Base-by-base conservation (phyloP, 2,797 vertebrate species). In the Rousettus madagascariensis region DNA sequence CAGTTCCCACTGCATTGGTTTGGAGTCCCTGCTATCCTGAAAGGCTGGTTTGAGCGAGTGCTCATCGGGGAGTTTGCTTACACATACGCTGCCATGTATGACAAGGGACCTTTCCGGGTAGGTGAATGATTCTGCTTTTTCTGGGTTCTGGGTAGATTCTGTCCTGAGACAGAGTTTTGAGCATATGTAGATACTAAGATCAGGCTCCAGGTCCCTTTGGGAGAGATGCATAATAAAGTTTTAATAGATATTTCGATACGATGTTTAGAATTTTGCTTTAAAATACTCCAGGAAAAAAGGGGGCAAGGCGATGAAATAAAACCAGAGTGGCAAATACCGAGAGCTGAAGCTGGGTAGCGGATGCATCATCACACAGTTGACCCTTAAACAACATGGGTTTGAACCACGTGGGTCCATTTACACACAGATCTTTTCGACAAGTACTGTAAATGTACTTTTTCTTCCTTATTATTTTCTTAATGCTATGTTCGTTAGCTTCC, bases 1-100 rank as follows among this genome's bases (percentile, higher is more conserved):
- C 97, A 99, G 99, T 99, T 99, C 86, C 99, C 99, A 1, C 92
- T 99, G 97, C 98, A 99, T 90, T 99, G 99, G 99, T 99, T 98
- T 82, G 98, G 98, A 26, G 90, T 99, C 20, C 99, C 99, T 8
- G 99, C 99, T 1, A 99, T 99, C 96, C 92, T 99, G 98, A 99
- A 99, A 95, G 99, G 99, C 96, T 99, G 99, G 99, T 98, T 99
- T 5, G 99, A 99, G 72, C 97, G 99, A 0, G 98, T 99, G 71
- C 93, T 99, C n/a, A 93, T 98, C 0, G 78, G 90, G 20, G 99
- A 98, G 15, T 99, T 98, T 83, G 99, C 99, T 43, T 99, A 97
- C 88, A 97, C 98, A 0, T n/a, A 97, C 0, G 96, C 98, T 30
- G 96, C 98, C 83, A 94, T 98, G 86, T 99, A 98, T 74, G 98